Percentiles rank a stretch among this genome's conserved stretches.
Conservation (phyloP, 2,113 vertebrate genomes). For the Phalacrocorax carbo region DNA sequence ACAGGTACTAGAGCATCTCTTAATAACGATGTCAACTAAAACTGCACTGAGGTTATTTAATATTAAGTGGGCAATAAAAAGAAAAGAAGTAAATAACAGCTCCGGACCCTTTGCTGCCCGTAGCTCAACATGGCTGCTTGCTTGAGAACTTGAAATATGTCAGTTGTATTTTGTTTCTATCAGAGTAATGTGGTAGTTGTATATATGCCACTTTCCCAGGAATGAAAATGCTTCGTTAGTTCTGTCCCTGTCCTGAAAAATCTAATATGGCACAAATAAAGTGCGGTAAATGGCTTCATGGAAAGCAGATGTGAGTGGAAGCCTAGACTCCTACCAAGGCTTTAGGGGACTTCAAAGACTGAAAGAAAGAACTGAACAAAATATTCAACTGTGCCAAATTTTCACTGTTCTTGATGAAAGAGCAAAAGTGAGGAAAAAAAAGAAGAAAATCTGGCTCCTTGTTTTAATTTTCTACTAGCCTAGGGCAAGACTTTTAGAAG, state of each 20-base stretch:
- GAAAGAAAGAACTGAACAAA: slow-evolving; percentile 65
- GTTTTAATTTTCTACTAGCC: slow-evolving; percentile 71
- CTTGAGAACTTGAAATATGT: background rate
- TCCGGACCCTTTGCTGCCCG: background rate
- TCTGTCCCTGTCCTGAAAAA: slow-evolving; percentile 65
- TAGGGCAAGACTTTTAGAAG: slow-evolving; percentile 64
- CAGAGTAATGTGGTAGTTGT: slow-evolving; percentile 54
- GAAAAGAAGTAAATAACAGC: background rate
- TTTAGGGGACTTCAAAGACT: slow-evolving; percentile 66
- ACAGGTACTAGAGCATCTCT: background rate
- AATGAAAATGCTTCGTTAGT: slow-evolving; percentile 62
- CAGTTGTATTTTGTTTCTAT: slow-evolving; percentile 31
- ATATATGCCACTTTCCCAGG: slow-evolving; percentile 37
- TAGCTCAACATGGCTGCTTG: background rate
- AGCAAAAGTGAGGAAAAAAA: slow-evolving; percentile 44
- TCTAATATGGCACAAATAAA: slow-evolving; percentile 70
- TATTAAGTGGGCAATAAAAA: background rate
- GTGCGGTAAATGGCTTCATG: slow-evolving; percentile 65
- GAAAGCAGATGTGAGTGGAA: slow-evolving; percentile 72
- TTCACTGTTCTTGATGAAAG: slow-evolving; percentile 72
- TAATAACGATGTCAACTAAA: background rate
- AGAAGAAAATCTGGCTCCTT: slow-evolving; percentile 51
- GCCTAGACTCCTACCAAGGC: slow-evolving; percentile 58
- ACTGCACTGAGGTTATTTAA: background rate
- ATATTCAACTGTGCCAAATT: slow-evolving; percentile 67